A percentile compares a stretch with the other conserved stretches of the same genome.
Conservation (phyloP, 2,888 invertebrate genomes). For the Nomada hirtipes region DNA sequence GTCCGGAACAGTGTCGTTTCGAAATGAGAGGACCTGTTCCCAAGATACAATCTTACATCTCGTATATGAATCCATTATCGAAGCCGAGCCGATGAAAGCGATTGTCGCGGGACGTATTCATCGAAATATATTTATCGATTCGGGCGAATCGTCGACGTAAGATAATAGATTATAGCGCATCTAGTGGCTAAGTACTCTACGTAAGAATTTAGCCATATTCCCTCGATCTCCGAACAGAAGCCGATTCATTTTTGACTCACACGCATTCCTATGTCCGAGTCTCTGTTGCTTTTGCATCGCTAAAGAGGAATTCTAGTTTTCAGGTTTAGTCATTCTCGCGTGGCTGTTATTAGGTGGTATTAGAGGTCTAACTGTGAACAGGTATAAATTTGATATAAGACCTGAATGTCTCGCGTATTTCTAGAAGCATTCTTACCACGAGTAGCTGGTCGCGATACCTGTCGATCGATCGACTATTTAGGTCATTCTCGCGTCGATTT, state of each 20-base stretch:
- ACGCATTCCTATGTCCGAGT: conserved; percentile 14
- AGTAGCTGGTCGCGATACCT: conserved; percentile 43
- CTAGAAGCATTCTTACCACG: conserved; percentile 47
- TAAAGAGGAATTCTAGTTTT: conserved; percentile 42
- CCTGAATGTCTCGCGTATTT: conserved; percentile 64
- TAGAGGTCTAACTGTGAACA: conserved; percentile 60
- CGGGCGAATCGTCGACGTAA: conserved; percentile 22
- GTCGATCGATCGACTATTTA: conserved; percentile 35
- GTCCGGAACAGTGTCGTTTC: not conserved
- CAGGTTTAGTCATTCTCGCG: conserved; percentile 54
- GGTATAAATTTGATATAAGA: conserved; percentile 62
- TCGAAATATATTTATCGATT: conserved; percentile 28
- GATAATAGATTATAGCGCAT: conserved; percentile 41
- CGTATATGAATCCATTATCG: not conserved
- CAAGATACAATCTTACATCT: not conserved
- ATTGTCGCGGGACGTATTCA: not conserved
- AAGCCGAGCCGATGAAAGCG: conserved; percentile 20
- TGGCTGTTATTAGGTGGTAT: conserved; percentile 55
- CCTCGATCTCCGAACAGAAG: conserved; percentile 20
- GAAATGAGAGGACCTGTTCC: not conserved
- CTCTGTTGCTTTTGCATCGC: conserved; percentile 32
- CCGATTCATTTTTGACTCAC: conserved; percentile 23
- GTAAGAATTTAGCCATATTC: conserved; percentile 34
- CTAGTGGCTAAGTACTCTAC: conserved; percentile 39
- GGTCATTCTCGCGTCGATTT: conserved; percentile 32